Conservation (phyloP, 2,113 vertebrate genomes). For the Nothocercus nigrocapillus region DNA sequence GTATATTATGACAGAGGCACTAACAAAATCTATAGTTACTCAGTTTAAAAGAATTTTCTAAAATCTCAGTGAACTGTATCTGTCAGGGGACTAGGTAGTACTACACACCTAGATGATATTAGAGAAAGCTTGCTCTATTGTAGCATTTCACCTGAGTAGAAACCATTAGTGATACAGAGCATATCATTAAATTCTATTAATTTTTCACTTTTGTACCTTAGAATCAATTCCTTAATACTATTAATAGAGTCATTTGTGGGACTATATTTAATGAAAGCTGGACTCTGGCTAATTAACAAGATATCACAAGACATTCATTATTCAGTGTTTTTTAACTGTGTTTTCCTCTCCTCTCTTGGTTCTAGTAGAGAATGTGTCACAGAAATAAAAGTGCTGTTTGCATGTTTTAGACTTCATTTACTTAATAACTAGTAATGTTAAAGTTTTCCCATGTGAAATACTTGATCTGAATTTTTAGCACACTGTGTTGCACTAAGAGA, state of each 20-base stretch:
- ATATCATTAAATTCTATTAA: not conserved
- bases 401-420: not conserved
- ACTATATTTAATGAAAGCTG: not conserved
- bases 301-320: not conserved
- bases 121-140: not conserved
- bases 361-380: not conserved
- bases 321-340: not conserved
- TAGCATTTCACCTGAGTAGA: not conserved
- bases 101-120: not conserved
- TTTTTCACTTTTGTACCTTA: slow-evolving; percentile 13
- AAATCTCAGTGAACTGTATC: not conserved
- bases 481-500: not conserved
- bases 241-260: not conserved
- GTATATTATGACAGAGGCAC: not conserved
- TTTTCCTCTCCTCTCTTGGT: not conserved
- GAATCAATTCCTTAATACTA: not conserved
- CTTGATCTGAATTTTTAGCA: not conserved
- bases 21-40: not conserved
- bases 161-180: not conserved
- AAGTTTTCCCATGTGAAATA: not conserved
- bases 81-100: not conserved
- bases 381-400: not conserved
- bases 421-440: slow-evolving; percentile 15
- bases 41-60: not conserved
- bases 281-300: slow-evolving; percentile 1